A percentile compares a stretch with the other conserved stretches of the same genome.
Conservation (phyloP, 2,797 vertebrate genomes). For the Stomatorhinus walkeri region DNA sequence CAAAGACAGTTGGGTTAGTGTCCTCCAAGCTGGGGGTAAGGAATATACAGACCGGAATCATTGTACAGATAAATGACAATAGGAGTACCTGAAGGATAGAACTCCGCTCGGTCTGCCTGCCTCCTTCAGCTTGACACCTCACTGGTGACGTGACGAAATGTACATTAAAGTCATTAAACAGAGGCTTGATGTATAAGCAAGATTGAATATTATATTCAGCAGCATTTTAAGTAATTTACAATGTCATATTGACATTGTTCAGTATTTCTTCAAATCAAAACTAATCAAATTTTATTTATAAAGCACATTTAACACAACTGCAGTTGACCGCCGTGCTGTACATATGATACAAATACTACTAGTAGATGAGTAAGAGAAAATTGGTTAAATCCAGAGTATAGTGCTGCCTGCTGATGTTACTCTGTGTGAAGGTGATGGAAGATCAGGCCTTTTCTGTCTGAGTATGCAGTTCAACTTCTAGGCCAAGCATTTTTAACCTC, state of each 20-base stretch:
- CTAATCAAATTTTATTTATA: background rate
- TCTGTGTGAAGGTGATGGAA: background rate
- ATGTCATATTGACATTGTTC: background rate
- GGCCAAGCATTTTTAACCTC: background rate
- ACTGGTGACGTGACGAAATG: background rate
- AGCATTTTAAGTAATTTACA: background rate
- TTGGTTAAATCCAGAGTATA: background rate
- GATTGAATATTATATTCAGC: background rate
- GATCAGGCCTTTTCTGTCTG: background rate
- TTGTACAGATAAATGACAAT: too few species aligned
- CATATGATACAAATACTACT: background rate
- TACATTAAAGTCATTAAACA: background rate
- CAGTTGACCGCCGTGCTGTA: background rate
- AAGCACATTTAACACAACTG: background rate
- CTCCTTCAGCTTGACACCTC: background rate
- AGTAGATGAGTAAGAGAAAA: background rate
- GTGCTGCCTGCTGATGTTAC: background rate
- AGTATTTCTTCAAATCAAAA: background rate
- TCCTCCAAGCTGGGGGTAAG: background rate
- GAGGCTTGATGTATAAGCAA: background rate
- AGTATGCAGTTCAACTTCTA: background rate
- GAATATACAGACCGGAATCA: too few species aligned
- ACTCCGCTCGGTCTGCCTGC: background rate
- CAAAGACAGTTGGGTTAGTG: background rate
- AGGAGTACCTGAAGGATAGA: background rate